Base-by-base conservation (phyloP, 1,140 invertebrate genomes). In the Lysiphlebus fabarum region DNA sequence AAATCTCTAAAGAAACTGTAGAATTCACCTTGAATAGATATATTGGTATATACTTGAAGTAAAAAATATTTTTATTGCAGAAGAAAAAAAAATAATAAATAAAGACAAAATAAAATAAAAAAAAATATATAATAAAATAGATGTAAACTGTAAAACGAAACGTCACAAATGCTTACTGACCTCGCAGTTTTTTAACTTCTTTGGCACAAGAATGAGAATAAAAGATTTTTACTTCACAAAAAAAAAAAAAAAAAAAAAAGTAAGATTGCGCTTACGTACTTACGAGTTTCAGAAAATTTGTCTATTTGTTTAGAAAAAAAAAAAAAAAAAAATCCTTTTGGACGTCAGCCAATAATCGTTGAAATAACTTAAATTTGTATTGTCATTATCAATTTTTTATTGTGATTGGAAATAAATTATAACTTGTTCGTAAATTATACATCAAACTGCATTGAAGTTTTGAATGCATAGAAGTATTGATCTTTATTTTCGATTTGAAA, bases 171-270 rank as follows among this genome's bases (percentile, higher is more conserved):
- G 36, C 51, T 60, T 49, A 42, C 37, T 49, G 58, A 55, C 53
- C 58, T 54, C 43, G 44, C 0, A 6, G 44, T 55, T 36, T 59
- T 37, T 41, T 33, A 59, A 53, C 57, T 59, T 36, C 37, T 54
- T 55, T 60, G 58, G 58, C 58, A 44, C n/a, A n/a, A n/a, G n/a
- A n/a, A n/a, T 34, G 58, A 59, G 58, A 59, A 53, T 59, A 59
- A 59, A 60, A 60, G 50, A 60, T 60, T 44, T 54, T 44, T 43
- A 55, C 42, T 54, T 51, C 48, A 55, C 58, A 60, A 55, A 37
- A 34, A 37, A 6, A 14, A n/a, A n/a, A n/a, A n/a, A n/a, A n/a
- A n/a, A n/a, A n/a, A 49, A n/a, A 7, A 33, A n/a, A 34, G 5
- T 10, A 38, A 10, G 38, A 12, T 17, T 8, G 17, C n/a, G 11